phyloP scores from a whole-genome alignment of 2,888 invertebrate species.

The Kuschelorhynchus macadamiae region DNA sequence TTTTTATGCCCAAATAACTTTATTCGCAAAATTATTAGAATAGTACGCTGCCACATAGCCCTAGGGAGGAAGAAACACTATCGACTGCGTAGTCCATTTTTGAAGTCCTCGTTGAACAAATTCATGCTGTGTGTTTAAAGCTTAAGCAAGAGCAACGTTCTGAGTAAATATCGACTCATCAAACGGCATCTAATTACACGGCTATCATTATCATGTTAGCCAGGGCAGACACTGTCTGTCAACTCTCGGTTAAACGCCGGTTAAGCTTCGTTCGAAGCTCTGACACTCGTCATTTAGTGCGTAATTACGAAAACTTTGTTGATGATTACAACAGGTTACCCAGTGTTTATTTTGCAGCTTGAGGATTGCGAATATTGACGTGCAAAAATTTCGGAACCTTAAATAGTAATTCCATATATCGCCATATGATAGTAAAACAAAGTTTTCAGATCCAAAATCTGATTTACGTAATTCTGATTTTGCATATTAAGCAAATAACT shows the following conservation, averaged over 20 bases:
- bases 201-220: conserved; percentile 68
- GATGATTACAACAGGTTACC: conserved; percentile 54
- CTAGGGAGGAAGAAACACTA: too few species aligned
- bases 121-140: conserved; percentile 23
- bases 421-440: too few species aligned
- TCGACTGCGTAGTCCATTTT: too few species aligned
- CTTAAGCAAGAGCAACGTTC: conserved; percentile 60
- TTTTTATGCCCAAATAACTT: too few species aligned
- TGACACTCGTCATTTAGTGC: conserved; percentile 64
- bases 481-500: too few species aligned
- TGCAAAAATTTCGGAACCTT: too few species aligned
- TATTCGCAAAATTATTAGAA: too few species aligned
- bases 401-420: too few species aligned
- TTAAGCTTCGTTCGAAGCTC: conserved; percentile 50
- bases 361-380: too few species aligned
- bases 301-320: conserved; percentile 58
- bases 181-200: conserved; percentile 64
- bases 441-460: too few species aligned
- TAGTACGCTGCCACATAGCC: too few species aligned
- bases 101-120: conserved; percentile 15
- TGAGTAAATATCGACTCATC: conserved; percentile 67
- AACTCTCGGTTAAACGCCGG: conserved; percentile 59
- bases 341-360: conserved; percentile 62
- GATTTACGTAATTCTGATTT: too few species aligned
- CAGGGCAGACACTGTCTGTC: conserved; percentile 59